Evolutionary conservation across 1,140 invertebrate species (phyloP), one percentile per base, ranked within the genome.

Genomic region (Heliconius eleuchia): DNA sequence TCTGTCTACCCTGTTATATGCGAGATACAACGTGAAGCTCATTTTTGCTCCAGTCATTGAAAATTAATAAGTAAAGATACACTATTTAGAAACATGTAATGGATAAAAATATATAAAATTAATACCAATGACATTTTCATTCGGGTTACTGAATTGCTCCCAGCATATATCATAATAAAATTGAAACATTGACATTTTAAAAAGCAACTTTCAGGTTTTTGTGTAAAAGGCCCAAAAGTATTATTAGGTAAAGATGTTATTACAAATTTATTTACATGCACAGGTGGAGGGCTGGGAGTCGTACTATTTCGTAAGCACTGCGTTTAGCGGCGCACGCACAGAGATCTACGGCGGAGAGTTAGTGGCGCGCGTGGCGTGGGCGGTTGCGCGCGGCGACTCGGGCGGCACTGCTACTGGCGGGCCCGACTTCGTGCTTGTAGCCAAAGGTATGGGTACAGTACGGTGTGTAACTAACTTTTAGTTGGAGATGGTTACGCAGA

Each of bases 251-350:
- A 57, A 9, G 3, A 11, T 57, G 1, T 11, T 66, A 27, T 66
- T 23, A 23, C 23, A 23, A 23, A 23, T 16, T 4, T 27, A 27
- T 79, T 75, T 1, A 71, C 19, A 18, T 57, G 79, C 80, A 19
- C 80, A 93, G 92, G 90, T 93, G 78, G 92, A 94, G 86, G 95
- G 95, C 16, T 96, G 96, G 86, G 96, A 97, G 84, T 96, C 96
- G 71, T 98, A 98, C 87, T 99, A 98, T 92, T 99, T 98, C 98
- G 92, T 98, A 39, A 98, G 98, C 6, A 89, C 96, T 78, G 95
- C 96, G 3, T 98, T 97, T 89, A 88, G 94, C 66, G 97, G 97
- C 4, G 97, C 98, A 88, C 96, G 96, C 81, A 89, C 98, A 72
- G 96, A 97, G 75, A 97, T 97, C 72, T 99, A 99, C 93, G 98